Evolutionary conservation across 2,888 invertebrate genomes (phyloP).

Genomic region (Trachelus troglodyta): DNA sequence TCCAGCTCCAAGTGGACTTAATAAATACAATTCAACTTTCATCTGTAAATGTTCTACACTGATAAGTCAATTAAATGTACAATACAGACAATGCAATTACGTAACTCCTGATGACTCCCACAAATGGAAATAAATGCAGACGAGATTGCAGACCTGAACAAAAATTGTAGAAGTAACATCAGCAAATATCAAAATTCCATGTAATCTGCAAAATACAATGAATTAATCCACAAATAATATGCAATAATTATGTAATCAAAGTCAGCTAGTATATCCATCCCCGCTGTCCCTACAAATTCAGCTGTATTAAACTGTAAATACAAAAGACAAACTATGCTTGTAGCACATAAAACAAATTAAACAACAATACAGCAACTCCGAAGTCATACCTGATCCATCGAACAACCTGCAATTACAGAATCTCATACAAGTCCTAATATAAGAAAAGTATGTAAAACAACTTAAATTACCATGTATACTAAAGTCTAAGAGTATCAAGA

Average conservation of each 20-base stretch:
- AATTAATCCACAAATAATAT: neutral
- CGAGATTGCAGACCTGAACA: neutral
- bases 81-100: neutral
- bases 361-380: neutral
- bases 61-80: neutral
- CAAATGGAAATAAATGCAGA: neutral
- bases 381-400: neutral
- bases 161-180: neutral
- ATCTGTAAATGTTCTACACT: neutral
- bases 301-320: neutral
- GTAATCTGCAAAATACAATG: neutral
- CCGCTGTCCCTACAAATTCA: neutral
- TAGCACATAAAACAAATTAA: neutral
- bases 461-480: conserved; percentile 32
- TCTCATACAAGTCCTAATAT: neutral
- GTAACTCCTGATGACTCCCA: neutral
- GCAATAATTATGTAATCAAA: neutral
- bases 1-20: neutral
- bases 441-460: neutral
- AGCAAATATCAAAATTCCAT: neutral
- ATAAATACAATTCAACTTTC: neutral
- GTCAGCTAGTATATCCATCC: neutral
- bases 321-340: neutral
- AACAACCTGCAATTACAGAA: neutral
- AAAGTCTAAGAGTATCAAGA: conserved; percentile 57